These are phyloP conservation scores for Montipora cactus DNA, from an alignment of 64 coral and sea anemone species.

Conservation along the genomic window DNA sequence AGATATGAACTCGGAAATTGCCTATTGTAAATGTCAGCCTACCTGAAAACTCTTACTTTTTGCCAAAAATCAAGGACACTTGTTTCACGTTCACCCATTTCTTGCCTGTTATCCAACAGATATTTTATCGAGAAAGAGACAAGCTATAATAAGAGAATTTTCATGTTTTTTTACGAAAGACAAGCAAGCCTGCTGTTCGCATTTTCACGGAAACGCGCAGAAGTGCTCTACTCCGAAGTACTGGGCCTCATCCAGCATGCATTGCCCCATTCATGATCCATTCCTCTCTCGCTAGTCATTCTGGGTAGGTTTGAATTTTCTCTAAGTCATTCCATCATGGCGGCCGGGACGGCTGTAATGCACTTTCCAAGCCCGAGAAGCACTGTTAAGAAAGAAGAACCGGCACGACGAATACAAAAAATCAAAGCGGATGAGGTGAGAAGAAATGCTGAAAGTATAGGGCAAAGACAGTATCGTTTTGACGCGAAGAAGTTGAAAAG, in stretches of 20 bases:
- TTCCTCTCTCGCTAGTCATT: slow-evolving; percentile 35
- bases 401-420: slow-evolving; percentile 73
- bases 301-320: slow-evolving; percentile 75
- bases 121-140: too few relatives aligned
- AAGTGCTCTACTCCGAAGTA: background rate
- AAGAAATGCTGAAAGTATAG: background rate
- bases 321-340: slow-evolving; percentile 97
- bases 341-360: slow-evolving; percentile 97
- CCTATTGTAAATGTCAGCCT: too few relatives aligned
- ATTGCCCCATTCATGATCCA: background rate
- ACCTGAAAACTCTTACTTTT: too few relatives aligned
- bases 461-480: background rate
- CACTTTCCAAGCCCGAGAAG: slow-evolving; percentile 90
- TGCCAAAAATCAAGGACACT: too few relatives aligned
- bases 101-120: too few relatives aligned
- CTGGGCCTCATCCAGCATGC: slow-evolving; percentile 59
- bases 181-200: background rate
- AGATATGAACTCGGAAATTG: too few relatives aligned
- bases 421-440: slow-evolving; percentile 88
- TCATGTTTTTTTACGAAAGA: background rate
- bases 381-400: slow-evolving; percentile 93
- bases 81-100: too few relatives aligned
- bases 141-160: too few relatives aligned
- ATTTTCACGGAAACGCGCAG: too few relatives aligned
- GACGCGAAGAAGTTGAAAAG: slow-evolving; percentile 27